These are phyloP conservation scores for Odontophorus gujanensis DNA, from an alignment of 2,113 vertebrate genomes.

Conservation along the genomic window DNA sequence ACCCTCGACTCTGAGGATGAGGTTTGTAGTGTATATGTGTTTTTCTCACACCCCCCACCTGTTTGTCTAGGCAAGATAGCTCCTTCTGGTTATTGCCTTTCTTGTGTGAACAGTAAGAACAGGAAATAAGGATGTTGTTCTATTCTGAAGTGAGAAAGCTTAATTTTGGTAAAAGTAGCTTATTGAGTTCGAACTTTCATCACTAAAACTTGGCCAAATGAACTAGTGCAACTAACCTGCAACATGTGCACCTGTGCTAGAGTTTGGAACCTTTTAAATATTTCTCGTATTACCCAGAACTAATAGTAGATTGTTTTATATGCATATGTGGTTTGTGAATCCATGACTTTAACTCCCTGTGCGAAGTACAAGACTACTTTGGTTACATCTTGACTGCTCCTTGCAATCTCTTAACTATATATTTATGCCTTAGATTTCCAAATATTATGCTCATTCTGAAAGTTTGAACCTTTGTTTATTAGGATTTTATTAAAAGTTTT, in stretches of 20 bases:
- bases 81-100: conserved; percentile 13
- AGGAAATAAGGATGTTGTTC: neutral
- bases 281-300: neutral
- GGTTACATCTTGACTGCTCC: neutral
- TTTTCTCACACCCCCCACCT: neutral
- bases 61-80: neutral
- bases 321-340: neutral
- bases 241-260: neutral
- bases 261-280: neutral
- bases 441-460: neutral
- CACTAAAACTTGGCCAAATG: neutral
- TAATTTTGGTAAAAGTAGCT: neutral
- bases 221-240: neutral
- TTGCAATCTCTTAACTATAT: neutral
- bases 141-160: neutral
- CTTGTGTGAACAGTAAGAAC: conserved; percentile 70
- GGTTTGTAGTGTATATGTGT: conserved; percentile 63
- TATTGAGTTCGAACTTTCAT: neutral
- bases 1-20: conserved; percentile 61
- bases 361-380: neutral
- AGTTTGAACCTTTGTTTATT: neutral
- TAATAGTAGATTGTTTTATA: neutral
- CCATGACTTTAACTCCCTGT: neutral
- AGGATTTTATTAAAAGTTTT: neutral
- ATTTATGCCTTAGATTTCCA: neutral